Conservation (phyloP, 2,113 vertebrate genomes). For the Dipodomys ordii region DNA sequence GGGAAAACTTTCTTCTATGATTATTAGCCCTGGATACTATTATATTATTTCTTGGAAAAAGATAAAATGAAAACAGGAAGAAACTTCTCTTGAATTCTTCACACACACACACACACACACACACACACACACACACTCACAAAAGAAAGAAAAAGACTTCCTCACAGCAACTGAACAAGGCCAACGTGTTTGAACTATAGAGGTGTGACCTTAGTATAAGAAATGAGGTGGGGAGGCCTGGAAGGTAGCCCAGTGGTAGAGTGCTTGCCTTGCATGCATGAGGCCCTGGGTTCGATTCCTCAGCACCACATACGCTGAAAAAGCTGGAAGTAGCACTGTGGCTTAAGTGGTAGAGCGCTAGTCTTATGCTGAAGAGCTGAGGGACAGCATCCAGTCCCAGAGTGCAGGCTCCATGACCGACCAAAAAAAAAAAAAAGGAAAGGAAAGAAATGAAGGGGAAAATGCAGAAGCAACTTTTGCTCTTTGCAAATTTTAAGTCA, state of each 20-base stretch:
- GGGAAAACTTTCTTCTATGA: constrained; percentile 21
- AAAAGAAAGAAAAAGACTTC: neutral
- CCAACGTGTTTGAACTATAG: neutral
- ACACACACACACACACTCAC: neutral
- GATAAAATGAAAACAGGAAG: constrained; percentile 41
- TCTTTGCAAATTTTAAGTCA: neutral
- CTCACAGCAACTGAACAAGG: neutral
- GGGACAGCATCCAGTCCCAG: no score
- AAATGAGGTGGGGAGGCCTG: neutral
- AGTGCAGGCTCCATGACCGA: no score
- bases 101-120: neutral
- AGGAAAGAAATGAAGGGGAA: neutral
- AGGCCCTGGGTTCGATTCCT: no score
- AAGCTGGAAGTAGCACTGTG: no score
- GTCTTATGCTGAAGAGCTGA: no score
- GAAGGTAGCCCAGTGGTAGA: no score
- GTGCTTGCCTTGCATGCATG: no score
- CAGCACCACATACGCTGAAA: no score
- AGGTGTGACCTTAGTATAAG: neutral
- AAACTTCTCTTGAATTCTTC: constrained; percentile 48
- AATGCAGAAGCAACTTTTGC: neutral
- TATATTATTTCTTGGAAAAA: constrained; percentile 30
- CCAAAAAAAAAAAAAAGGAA: no score
- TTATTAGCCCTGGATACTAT: constrained; percentile 11
- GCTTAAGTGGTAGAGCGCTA: no score